Conservation (phyloP, 2,797 vertebrate genomes). For the Paratrypauchen microcephalus region DNA sequence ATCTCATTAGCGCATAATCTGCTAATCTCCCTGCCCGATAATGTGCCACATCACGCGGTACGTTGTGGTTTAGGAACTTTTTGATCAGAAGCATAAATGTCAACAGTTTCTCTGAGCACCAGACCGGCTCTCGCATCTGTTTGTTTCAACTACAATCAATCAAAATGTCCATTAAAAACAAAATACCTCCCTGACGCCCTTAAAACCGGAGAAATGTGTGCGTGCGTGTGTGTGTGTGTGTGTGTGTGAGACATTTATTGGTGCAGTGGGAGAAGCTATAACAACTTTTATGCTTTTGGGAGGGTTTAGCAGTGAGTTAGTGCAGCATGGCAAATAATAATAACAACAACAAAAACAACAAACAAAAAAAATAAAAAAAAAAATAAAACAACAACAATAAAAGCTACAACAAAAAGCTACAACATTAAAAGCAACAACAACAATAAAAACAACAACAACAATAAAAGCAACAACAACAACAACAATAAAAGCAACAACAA, state of each 20-base stretch:
- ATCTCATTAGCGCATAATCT: not conserved
- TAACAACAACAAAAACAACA: too few relatives aligned
- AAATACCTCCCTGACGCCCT: not conserved
- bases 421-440: too few relatives aligned
- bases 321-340: not conserved
- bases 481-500: too few relatives aligned
- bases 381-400: too few relatives aligned
- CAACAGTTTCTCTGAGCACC: not conserved
- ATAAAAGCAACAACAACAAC: too few relatives aligned
- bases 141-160: slow-evolving; percentile 11
- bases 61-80: not conserved
- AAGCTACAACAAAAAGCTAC: too few relatives aligned
- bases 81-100: slow-evolving; percentile 2
- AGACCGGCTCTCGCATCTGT: not conserved
- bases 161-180: slow-evolving; percentile 8
- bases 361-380: not conserved
- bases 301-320: not conserved
- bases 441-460: too few relatives aligned
- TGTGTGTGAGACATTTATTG: not conserved
- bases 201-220: not conserved
- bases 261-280: not conserved
- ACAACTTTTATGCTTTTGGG: not conserved
- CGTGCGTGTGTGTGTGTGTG: too few relatives aligned
- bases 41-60: not conserved
- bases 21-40: not conserved